Percentiles rank a stretch among this genome's conserved stretches.
These are phyloP conservation scores for Solenopsis invicta DNA, from an alignment of 1,140 invertebrate genomes.

Conservation along the genomic window DNA sequence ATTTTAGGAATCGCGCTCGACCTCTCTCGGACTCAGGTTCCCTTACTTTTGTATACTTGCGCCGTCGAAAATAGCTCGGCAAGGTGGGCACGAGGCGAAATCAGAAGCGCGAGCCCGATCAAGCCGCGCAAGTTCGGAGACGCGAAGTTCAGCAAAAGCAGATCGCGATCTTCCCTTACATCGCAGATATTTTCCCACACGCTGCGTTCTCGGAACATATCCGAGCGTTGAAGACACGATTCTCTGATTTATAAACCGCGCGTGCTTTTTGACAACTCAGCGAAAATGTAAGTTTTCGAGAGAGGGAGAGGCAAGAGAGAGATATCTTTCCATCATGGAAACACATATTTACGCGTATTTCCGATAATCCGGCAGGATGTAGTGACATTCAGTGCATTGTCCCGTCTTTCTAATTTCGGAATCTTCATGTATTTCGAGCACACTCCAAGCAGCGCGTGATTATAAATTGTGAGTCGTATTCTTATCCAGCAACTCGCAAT, in stretches of 20 bases:
- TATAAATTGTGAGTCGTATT: conserved; percentile 29
- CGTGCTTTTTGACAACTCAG: not conserved
- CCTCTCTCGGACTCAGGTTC: conserved; percentile 72
- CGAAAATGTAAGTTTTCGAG: not conserved
- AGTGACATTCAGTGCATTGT: conserved; percentile 18
- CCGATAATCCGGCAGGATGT: not conserved
- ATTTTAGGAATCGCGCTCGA: conserved; percentile 74
- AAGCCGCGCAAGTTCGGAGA: conserved; percentile 7
- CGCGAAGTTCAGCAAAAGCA: conserved; percentile 42
- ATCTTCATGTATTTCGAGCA: not conserved
- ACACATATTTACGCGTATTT: not conserved
- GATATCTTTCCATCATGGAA: not conserved
- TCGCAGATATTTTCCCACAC: not conserved
- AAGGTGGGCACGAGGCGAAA: conserved; percentile 71
- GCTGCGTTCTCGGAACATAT: not conserved
- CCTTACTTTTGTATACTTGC: conserved; percentile 73
- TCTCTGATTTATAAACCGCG: not conserved
- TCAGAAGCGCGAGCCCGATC: conserved; percentile 57
- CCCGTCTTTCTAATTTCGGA: conserved; percentile 27
- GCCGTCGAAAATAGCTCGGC: conserved; percentile 72
- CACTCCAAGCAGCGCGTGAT: not conserved
- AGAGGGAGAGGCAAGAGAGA: not conserved
- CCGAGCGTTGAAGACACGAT: not conserved
- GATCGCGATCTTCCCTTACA: not conserved
- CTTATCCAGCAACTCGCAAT: not conserved